phyloP scores from a whole-genome alignment of 2,797 vertebrate species.

The Oreochromis grahami region DNA sequence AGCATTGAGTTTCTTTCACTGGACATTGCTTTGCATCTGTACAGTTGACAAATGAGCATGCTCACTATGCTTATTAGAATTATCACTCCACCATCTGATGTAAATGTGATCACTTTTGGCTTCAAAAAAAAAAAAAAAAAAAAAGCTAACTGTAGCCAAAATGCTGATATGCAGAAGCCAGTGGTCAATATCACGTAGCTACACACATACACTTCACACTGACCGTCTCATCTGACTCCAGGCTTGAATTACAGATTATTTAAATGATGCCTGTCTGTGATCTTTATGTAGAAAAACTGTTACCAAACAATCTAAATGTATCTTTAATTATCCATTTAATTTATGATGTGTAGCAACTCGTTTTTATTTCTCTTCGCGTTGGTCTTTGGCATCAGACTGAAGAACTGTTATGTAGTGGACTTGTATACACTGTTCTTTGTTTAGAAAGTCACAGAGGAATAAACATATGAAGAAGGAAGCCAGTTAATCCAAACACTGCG shows the following conservation, averaged over 20 bases:
- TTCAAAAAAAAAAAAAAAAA: not conserved
- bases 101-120: not conserved
- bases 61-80: not conserved
- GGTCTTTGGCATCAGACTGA: not conserved
- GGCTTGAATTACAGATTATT: not conserved
- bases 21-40: not conserved
- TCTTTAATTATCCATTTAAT: not conserved
- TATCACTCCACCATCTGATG: fast-evolving
- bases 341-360: fast-evolving
- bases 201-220: not conserved
- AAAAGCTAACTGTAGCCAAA: fast-evolving
- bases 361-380: not conserved
- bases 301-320: not conserved
- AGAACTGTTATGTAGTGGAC: not conserved
- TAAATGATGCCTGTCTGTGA: fast-evolving
- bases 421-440: not conserved
- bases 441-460: not conserved
- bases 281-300: not conserved
- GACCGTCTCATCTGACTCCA: fast-evolving
- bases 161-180: not conserved
- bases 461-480: not conserved
- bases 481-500: not conserved
- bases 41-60: fast-evolving
- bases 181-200: fast-evolving
- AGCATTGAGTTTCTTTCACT: not conserved